phyloP scores from a whole-genome alignment of 2,797 vertebrate genomes.

The Poeciliopsis turneri region DNA sequence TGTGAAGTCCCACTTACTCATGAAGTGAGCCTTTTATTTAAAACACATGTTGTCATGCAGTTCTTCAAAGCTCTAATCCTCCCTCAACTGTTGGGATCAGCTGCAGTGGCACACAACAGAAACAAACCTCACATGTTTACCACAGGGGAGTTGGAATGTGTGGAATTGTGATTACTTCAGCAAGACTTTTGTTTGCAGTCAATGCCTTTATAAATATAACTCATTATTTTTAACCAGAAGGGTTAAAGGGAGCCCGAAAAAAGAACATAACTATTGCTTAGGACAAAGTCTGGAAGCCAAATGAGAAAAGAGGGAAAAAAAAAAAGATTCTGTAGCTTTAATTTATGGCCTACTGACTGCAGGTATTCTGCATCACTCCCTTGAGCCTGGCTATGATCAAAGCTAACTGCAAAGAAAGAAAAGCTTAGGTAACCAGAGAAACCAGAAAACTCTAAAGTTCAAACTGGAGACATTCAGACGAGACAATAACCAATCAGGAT shows the following conservation, averaged over 20 bases:
- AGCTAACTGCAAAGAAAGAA: background rate
- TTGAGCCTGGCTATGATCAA: background rate
- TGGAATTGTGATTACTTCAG: background rate
- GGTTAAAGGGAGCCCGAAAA: background rate
- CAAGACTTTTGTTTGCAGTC: background rate
- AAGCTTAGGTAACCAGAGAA: background rate
- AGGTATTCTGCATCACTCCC: background rate
- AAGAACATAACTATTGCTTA: background rate
- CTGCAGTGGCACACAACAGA: constrained; percentile 35
- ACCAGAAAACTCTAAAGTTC: background rate
- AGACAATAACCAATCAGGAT: background rate
- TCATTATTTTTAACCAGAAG: background rate
- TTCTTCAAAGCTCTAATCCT: constrained; percentile 35
- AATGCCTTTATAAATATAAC: background rate
- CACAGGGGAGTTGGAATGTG: background rate
- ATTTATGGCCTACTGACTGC: background rate
- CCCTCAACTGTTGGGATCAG: constrained; percentile 51
- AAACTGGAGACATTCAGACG: background rate
- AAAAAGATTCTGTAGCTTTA: background rate
- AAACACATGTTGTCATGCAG: constrained; percentile 48
- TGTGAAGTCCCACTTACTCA: constrained; percentile 43
- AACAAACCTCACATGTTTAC: constrained; percentile 17
- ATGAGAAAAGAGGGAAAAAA: background rate
- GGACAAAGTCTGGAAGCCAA: background rate
- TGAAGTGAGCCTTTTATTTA: constrained; percentile 45